Conservation (phyloP, 2,113 vertebrate genomes). For the Ifrita kowaldi region DNA sequence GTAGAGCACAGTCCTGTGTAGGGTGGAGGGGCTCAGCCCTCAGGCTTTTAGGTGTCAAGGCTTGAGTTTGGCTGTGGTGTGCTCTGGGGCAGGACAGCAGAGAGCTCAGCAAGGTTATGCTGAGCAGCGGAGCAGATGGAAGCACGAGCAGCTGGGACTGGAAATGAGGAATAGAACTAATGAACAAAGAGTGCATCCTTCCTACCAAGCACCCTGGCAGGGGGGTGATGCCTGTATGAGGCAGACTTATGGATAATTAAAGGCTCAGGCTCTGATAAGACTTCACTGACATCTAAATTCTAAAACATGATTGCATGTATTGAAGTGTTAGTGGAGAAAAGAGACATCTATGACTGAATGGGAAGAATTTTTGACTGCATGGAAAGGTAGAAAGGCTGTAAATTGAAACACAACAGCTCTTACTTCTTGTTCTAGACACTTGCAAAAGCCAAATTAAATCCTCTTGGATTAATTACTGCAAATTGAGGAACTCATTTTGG, state of each 20-base stretch:
- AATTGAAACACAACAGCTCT: not conserved
- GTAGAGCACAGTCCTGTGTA: not conserved
- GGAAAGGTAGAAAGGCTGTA: not conserved
- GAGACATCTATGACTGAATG: not conserved
- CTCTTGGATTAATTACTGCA: slow-evolving; percentile 35
- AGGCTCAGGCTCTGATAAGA: not conserved
- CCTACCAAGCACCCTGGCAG: not conserved
- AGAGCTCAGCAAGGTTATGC: not conserved
- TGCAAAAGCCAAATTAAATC: not conserved
- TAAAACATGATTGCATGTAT: not conserved
- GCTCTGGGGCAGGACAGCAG: not conserved
- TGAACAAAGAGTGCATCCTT: not conserved
- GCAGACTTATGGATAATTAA: not conserved
- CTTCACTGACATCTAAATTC: not conserved
- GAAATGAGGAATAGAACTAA: not conserved
- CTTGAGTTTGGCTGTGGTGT: not conserved
- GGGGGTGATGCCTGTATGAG: not conserved
- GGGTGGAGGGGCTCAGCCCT: not conserved
- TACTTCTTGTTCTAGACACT: not conserved
- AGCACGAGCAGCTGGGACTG: not conserved
- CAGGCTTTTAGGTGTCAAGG: not conserved
- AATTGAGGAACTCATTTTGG: not conserved
- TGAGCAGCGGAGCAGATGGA: not conserved
- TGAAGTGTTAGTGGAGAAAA: not conserved
- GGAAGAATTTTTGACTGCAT: not conserved